Conservation (phyloP, 1,140 invertebrate genomes). For the Pomacea maculata region DNA sequence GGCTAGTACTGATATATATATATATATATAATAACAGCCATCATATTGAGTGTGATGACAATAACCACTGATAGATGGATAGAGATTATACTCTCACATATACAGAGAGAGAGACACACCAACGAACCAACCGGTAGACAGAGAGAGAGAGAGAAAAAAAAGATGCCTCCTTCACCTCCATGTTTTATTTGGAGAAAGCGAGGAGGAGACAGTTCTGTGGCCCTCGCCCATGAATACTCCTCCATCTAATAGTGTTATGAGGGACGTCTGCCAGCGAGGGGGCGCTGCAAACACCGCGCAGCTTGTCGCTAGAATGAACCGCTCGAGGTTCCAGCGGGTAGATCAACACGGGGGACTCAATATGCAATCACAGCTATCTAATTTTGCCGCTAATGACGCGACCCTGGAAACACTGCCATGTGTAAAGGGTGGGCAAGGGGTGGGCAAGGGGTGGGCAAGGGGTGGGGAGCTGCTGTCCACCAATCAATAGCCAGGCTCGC, state of each 20-base stretch:
- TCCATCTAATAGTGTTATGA: neutral
- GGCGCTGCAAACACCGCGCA: neutral
- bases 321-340: neutral
- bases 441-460: too few relatives aligned
- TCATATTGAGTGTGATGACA: too few relatives aligned
- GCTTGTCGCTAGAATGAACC: neutral
- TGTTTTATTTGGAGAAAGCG: neutral
- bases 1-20: too few relatives aligned
- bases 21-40: too few relatives aligned
- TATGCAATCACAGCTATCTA: slow-evolving; percentile 12
- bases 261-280: neutral
- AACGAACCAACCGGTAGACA: too few relatives aligned
- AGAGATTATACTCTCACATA: too few relatives aligned
- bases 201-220: neutral
- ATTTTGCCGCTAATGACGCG: neutral
- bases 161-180: neutral
- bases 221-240: neutral
- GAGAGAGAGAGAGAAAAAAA: too few relatives aligned
- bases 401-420: neutral
- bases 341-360: slow-evolving; percentile 3
- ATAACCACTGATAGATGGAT: too few relatives aligned
- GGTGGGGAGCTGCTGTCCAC: too few relatives aligned
- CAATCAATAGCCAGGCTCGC: too few relatives aligned
- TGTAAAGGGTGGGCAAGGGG: neutral
- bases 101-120: too few relatives aligned